Conservation (phyloP, 2,888 invertebrate species). For the Eurois occulta region DNA sequence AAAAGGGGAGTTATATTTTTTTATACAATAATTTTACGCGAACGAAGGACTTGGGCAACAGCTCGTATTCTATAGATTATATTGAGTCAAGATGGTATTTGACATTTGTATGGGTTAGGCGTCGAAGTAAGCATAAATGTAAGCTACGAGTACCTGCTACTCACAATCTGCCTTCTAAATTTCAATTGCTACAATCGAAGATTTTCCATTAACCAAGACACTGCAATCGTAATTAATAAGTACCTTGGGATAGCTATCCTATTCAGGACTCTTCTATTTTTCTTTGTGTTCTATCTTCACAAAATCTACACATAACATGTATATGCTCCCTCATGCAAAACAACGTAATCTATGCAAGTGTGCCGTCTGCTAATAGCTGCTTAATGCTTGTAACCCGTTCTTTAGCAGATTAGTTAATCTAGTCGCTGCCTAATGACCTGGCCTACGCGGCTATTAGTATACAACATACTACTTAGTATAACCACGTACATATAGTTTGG, state of each 20-base stretch:
- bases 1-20: no score
- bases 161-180: not conserved
- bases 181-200: not conserved
- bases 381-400: slow-evolving; percentile 23
- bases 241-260: not conserved
- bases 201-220: not conserved
- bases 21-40: no score
- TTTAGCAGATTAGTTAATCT: slow-evolving; percentile 37
- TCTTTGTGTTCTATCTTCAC: not conserved
- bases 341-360: slow-evolving; percentile 59
- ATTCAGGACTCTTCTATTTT: not conserved
- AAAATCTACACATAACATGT: not conserved
- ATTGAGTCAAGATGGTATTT: not conserved
- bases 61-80: not conserved
- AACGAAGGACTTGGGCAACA: no score
- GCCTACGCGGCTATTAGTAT: slow-evolving; percentile 44
- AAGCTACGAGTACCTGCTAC: not conserved
- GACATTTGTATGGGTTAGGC: not conserved
- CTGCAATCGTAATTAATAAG: not conserved
- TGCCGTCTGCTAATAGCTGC: slow-evolving; percentile 46
- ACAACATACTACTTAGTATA: slow-evolving; percentile 2
- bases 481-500: not conserved
- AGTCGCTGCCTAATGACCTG: slow-evolving; percentile 44
- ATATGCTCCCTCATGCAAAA: slow-evolving; percentile 21
- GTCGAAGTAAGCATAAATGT: not conserved